phyloP scores from a whole-genome alignment of 2,797 vertebrate species.

The Tympanoctomys barrerae region DNA sequence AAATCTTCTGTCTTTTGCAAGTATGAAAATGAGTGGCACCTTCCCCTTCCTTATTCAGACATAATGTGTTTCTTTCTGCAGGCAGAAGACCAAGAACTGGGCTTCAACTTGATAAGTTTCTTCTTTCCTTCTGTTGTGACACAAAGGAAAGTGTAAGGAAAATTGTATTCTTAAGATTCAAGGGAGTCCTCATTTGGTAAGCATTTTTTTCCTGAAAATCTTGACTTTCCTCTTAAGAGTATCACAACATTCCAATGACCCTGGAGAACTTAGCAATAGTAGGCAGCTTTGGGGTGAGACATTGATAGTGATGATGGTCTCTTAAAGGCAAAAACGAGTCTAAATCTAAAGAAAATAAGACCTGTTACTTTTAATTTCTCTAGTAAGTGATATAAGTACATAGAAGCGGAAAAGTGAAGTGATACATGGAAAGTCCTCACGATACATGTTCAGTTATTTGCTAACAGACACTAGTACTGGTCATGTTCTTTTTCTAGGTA shows the following conservation, averaged over 20 bases:
- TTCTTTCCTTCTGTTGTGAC: background rate
- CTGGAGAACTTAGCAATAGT: background rate
- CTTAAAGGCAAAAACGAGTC: background rate
- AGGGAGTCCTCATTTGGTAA: background rate
- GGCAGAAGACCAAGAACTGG: background rate
- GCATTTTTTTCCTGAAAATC: background rate
- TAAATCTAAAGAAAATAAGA: background rate
- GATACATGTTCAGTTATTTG: background rate
- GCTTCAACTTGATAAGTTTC: background rate
- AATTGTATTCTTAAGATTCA: background rate
- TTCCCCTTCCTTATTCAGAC: background rate
- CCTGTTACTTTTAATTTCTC: conserved; percentile 1
- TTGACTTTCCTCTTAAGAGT: background rate
- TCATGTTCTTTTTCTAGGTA: background rate
- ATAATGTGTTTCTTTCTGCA: background rate
- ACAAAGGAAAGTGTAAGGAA: background rate
- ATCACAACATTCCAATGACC: background rate
- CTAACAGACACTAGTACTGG: background rate
- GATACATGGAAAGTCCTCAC: background rate
- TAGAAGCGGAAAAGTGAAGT: background rate
- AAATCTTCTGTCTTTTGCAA: background rate
- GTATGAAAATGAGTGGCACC: background rate
- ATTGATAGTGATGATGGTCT: background rate
- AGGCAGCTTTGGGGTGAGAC: background rate
- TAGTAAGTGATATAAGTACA: background rate